Conservation (phyloP, 1,140 invertebrate species). For the Drosophila baimaii region DNA sequence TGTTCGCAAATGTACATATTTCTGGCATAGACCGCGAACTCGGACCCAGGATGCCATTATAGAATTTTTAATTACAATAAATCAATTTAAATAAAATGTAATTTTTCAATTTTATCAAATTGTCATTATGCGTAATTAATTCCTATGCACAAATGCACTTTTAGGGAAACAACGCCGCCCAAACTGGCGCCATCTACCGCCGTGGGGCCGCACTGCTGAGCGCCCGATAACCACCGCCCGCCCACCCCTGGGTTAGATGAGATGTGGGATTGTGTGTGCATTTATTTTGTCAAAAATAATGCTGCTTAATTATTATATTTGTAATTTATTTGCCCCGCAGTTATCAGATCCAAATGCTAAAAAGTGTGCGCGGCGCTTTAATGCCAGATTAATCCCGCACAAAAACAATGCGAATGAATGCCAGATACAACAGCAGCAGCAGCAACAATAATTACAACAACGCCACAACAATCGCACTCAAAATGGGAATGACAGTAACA, state of each 20-base stretch:
- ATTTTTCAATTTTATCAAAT: slow-evolving; percentile 84
- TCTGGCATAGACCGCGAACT: slow-evolving; percentile 31
- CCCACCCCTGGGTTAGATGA: not conserved
- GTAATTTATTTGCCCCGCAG: slow-evolving; percentile 77
- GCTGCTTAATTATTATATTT: slow-evolving; percentile 83
- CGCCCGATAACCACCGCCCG: slow-evolving; percentile 22
- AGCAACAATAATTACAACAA: slow-evolving; percentile 22
- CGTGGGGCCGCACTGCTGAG: slow-evolving; percentile 24
- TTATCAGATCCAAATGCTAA: slow-evolving; percentile 77
- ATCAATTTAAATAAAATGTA: slow-evolving; percentile 82
- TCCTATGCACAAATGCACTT: slow-evolving; percentile 81
- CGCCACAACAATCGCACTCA: slow-evolving; percentile 61
- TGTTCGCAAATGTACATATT: slow-evolving; percentile 29
- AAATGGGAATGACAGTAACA: slow-evolving; percentile 76
- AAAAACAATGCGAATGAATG: slow-evolving; percentile 31
- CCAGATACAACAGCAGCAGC: slow-evolving; percentile 26
- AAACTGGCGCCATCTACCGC: slow-evolving; percentile 32
- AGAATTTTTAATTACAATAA: slow-evolving; percentile 83
- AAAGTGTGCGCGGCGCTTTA: slow-evolving; percentile 67
- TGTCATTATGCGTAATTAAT: slow-evolving; percentile 83
- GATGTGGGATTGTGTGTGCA: slow-evolving; percentile 25
- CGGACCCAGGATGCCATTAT: slow-evolving; percentile 43
- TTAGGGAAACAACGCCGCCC: slow-evolving; percentile 35
- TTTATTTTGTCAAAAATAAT: slow-evolving; percentile 82
- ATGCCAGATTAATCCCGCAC: slow-evolving; percentile 75